A percentile compares a stretch with the other conserved stretches of the same genome.
Evolutionary conservation across 2,888 invertebrate species (phyloP).

Genomic region (Xanthorhoe spadicearia): DNA sequence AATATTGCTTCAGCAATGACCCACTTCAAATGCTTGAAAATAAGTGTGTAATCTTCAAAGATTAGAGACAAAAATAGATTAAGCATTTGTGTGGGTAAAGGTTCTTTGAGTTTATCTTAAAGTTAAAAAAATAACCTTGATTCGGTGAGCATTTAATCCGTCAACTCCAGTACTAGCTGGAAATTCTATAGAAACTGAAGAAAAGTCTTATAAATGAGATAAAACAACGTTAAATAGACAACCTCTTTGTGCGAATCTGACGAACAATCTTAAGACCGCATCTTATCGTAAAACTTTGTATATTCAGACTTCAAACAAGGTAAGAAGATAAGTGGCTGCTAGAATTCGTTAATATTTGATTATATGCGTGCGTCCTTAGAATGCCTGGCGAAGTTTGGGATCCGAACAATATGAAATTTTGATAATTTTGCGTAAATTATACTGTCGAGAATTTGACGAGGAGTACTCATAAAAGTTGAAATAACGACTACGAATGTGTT

Average conservation of each 20-base stretch:
- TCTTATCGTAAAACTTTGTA: conserved; percentile 53
- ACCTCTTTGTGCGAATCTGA: conserved; percentile 30
- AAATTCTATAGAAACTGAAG: neutral
- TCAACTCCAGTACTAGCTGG: neutral
- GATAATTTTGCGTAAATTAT: conserved; percentile 40
- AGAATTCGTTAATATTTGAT: conserved; percentile 56
- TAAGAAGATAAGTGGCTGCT: conserved; percentile 55
- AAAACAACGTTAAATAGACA: conserved; percentile 43
- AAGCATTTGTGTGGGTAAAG: neutral
- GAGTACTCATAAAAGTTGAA: conserved; percentile 30
- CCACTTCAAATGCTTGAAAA: conserved; percentile 10
- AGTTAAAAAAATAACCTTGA: neutral
- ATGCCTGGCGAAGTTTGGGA: conserved; percentile 48
- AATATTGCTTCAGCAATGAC: conserved; percentile 18
- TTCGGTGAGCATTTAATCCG: neutral
- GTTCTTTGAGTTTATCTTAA: neutral
- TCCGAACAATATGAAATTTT: conserved; percentile 45
- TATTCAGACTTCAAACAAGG: conserved; percentile 42
- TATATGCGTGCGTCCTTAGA: conserved; percentile 45
- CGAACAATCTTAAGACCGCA: conserved; percentile 42
- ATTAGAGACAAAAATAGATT: neutral
- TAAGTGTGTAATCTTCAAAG: neutral
- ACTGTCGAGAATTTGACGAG: conserved; percentile 30
- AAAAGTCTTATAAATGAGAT: conserved; percentile 46
- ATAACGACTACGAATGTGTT: conserved; percentile 28